These are phyloP conservation scores for Neoaliturus tenellus DNA, from an alignment of 2,888 invertebrate species.

Conservation along the genomic window DNA sequence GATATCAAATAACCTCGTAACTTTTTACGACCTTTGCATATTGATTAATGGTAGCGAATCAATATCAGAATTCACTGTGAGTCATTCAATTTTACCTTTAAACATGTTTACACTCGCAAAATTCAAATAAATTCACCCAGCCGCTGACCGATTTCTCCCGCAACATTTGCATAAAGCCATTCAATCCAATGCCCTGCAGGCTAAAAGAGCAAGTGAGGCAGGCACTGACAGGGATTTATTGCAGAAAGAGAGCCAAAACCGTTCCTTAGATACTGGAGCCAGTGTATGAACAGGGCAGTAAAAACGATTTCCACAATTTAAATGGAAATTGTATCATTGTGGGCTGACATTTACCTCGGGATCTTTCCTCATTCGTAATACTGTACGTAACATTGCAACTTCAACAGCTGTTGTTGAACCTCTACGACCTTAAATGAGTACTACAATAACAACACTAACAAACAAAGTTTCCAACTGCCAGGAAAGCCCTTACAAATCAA, in stretches of 20 bases:
- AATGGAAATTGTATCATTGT: background rate
- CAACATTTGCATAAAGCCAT: background rate
- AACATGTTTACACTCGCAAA: background rate
- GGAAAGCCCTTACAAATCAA: too few species aligned
- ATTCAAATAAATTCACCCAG: background rate
- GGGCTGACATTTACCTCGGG: background rate
- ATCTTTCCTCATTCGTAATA: background rate
- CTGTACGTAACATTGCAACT: too few species aligned
- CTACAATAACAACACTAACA: too few species aligned
- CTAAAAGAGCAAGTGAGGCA: background rate
- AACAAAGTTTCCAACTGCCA: too few species aligned
- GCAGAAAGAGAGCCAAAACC: background rate
- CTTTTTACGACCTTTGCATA: background rate
- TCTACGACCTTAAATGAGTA: too few species aligned
- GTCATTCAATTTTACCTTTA: conserved; percentile 5
- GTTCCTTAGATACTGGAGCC: background rate
- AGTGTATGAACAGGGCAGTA: background rate
- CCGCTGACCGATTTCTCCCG: background rate
- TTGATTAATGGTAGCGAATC: background rate
- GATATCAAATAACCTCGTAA: background rate
- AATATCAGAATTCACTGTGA: background rate
- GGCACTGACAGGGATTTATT: background rate
- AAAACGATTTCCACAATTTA: background rate
- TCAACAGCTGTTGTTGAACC: too few species aligned
- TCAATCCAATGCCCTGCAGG: background rate